phyloP scores from a whole-genome alignment of 2,797 vertebrate species.

The Gobio occitaniae region DNA sequence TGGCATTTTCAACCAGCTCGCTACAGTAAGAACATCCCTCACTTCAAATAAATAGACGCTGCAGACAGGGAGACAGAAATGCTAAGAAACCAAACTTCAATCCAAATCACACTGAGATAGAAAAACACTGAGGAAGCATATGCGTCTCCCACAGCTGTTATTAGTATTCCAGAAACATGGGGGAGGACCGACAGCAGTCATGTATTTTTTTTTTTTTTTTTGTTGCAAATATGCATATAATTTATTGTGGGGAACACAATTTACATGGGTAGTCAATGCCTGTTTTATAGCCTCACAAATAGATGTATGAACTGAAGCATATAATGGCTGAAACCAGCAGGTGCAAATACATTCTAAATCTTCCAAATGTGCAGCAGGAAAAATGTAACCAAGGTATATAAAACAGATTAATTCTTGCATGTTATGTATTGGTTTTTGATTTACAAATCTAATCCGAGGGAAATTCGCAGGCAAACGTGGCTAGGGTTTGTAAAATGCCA shows the following conservation, averaged over 20 bases:
- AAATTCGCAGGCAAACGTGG: constrained; percentile 84
- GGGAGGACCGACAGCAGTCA: constrained; percentile 92
- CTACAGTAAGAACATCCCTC: constrained; percentile 67
- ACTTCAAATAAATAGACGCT: constrained; percentile 58
- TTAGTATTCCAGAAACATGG: constrained; percentile 92
- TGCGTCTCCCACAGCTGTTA: constrained; percentile 78
- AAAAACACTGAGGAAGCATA: constrained; percentile 74
- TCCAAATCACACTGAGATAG: constrained; percentile 70
- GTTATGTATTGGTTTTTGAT: constrained; percentile 98
- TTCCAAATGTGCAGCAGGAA: constrained; percentile 92
- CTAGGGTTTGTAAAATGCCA: constrained; percentile 68
- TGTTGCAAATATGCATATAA: constrained; percentile 99
- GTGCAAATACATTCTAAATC: constrained; percentile 99
- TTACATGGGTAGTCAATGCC: constrained; percentile 99
- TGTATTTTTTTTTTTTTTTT: constrained; percentile 81
- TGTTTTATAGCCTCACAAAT: constrained; percentile 99
- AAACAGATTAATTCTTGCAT: constrained; percentile 97
- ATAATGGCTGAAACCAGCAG: constrained; percentile 97
- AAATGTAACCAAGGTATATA: constrained; percentile 99
- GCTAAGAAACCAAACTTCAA: constrained; percentile 71
- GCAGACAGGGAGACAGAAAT: constrained; percentile 43
- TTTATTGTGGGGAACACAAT: constrained; percentile 99
- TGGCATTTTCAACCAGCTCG: constrained; percentile 70
- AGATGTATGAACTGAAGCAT: constrained; percentile 99
- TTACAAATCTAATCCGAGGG: constrained; percentile 93